A percentile compares a stretch with the other conserved stretches of the same genome.
Evolutionary conservation across 2,113 vertebrate species (phyloP).

Genomic region (Pseudopodoces humilis): DNA sequence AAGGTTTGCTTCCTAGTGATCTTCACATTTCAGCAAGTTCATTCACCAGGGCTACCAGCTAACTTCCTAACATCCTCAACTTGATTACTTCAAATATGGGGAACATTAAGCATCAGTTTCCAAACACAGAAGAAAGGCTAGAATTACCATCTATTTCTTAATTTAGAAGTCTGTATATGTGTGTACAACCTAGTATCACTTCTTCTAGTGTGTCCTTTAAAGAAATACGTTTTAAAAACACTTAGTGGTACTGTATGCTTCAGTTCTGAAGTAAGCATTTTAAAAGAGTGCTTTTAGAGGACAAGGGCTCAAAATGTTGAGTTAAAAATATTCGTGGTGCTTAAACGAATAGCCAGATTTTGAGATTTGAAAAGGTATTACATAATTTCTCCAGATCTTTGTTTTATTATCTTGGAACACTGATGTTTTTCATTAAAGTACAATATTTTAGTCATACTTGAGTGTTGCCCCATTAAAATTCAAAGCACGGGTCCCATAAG

Average conservation of each 20-base stretch:
- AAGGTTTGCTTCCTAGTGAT: neutral
- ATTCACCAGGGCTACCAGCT: neutral
- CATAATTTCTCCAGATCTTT: neutral
- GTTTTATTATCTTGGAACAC: neutral
- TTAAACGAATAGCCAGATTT: neutral
- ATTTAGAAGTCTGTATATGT: neutral
- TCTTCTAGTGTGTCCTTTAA: neutral
- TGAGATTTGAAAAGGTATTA: neutral
- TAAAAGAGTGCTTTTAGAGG: neutral
- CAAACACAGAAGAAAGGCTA: neutral
- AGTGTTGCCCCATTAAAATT: neutral
- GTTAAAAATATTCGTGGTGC: neutral
- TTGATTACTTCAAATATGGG: neutral
- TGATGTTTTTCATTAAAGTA: neutral
- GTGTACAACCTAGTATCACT: neutral
- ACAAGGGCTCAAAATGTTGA: neutral
- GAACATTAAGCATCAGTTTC: neutral
- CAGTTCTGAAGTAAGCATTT: neutral
- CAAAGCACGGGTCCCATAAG: neutral
- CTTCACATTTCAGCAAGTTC: neutral
- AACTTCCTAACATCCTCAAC: neutral
- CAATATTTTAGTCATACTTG: neutral
- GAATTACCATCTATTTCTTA: neutral
- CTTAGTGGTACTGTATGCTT: neutral
- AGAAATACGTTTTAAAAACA: neutral